Percentiles rank a stretch among this genome's conserved stretches.
These are phyloP conservation scores for Oeneis ivallda DNA, from an alignment of 2,888 invertebrate species.

Conservation along the genomic window DNA sequence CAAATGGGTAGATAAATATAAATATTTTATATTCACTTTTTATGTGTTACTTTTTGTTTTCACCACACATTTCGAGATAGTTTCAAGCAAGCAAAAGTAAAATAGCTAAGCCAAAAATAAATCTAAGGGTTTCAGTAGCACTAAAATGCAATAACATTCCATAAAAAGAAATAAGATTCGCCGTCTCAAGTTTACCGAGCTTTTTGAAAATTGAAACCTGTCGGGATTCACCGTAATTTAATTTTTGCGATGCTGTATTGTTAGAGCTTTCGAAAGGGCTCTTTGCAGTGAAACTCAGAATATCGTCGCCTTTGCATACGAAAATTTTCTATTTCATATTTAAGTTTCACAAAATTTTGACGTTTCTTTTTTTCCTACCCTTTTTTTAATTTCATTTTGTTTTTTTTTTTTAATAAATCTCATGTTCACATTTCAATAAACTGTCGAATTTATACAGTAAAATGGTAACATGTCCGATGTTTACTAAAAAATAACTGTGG, in stretches of 20 bases:
- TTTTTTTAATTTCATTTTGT: neutral
- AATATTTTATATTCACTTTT: no score
- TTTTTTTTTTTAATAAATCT: neutral
- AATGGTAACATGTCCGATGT: constrained; percentile 14
- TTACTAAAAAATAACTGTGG: constrained; percentile 13
- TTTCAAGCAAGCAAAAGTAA: constrained; percentile 6
- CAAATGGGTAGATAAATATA: no score
- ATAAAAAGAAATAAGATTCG: constrained; percentile 53
- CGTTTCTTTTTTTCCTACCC: neutral
- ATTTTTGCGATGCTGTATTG: constrained; percentile 73
- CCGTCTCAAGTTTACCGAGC: constrained; percentile 54
- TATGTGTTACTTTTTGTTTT: neutral
- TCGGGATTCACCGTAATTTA: constrained; percentile 70
- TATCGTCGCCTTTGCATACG: constrained; percentile 43
- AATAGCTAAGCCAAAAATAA: constrained; percentile 9
- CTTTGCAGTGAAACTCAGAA: constrained; percentile 57
- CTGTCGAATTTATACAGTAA: constrained; percentile 6
- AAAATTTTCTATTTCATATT: constrained; percentile 35
- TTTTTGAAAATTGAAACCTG: constrained; percentile 71
- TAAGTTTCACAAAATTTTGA: constrained; percentile 3
- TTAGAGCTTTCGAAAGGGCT: constrained; percentile 59
- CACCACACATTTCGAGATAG: neutral
- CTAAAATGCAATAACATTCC: constrained; percentile 60
- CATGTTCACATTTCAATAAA: no score
- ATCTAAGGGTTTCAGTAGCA: constrained; percentile 32